These are phyloP conservation scores for Rosalia funebris DNA, from an alignment of 2,888 invertebrate species.

Conservation along the genomic window DNA sequence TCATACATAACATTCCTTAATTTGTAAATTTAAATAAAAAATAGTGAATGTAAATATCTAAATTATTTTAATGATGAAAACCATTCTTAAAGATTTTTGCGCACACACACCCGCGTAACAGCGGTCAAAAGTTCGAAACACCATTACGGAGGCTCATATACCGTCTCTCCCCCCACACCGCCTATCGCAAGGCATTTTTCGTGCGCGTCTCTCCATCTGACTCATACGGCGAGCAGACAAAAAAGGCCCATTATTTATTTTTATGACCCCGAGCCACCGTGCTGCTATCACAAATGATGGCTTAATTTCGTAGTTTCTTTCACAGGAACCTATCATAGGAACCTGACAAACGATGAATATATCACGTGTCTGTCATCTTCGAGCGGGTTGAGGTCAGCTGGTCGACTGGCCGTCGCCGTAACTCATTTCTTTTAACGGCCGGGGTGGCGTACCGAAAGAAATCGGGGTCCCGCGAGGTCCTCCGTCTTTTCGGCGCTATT, in stretches of 20 bases:
- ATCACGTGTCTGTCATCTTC: background rate
- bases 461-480: background rate
- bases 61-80: too few relatives aligned
- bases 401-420: background rate
- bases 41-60: too few relatives aligned
- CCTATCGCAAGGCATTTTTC: slow-evolving; percentile 53
- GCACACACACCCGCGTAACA: background rate
- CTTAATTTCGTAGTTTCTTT: slow-evolving; percentile 28
- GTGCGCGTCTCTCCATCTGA: slow-evolving; percentile 44
- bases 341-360: slow-evolving; percentile 19
- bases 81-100: too few relatives aligned
- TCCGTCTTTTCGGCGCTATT: background rate
- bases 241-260: slow-evolving; percentile 28
- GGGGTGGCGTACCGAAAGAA: background rate
- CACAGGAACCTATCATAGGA: slow-evolving; percentile 13
- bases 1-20: too few relatives aligned
- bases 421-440: slow-evolving; percentile 4
- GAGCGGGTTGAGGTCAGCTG: slow-evolving; percentile 5
- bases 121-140: slow-evolving; percentile 7
- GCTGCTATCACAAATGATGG: slow-evolving; percentile 33
- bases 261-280: slow-evolving; percentile 32
- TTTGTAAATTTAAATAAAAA: too few relatives aligned
- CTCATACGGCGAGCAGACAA: slow-evolving; percentile 25
- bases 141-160: slow-evolving; percentile 5
- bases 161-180: slow-evolving; percentile 29